A percentile compares a stretch with the other conserved stretches of the same genome.
These are phyloP conservation scores for Naso thynnoides DNA, from an alignment of 2,797 vertebrate species.

Conservation along the genomic window DNA sequence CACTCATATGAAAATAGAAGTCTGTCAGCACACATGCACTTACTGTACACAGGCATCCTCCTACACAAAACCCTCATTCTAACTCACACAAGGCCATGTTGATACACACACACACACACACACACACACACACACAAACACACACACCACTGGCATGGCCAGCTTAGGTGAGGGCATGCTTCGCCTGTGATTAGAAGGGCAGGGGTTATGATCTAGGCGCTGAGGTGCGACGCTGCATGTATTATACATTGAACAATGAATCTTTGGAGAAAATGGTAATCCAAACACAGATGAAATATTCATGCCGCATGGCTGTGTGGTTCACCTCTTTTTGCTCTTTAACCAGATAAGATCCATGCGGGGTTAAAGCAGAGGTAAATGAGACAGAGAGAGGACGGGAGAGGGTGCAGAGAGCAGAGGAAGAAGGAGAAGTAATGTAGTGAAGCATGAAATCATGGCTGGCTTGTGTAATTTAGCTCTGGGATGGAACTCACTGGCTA, in stretches of 20 bases:
- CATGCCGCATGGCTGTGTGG: constrained; percentile 67
- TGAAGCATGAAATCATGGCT: constrained; percentile 88
- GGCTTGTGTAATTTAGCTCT: constrained; percentile 86
- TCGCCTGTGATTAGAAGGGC: constrained; percentile 68
- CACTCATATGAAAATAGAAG: constrained; percentile 33
- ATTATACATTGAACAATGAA: constrained; percentile 79
- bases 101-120: constrained; percentile 7
- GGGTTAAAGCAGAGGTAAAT: constrained; percentile 81
- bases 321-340: constrained; percentile 79
- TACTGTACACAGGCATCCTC: constrained; percentile 41
- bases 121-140: constrained; percentile 30
- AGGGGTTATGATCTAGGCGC: constrained; percentile 69
- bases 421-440: constrained; percentile 78
- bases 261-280: constrained; percentile 78
- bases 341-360: constrained; percentile 77
- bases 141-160: constrained; percentile 42
- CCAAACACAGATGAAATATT: constrained; percentile 83
- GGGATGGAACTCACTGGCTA: constrained; percentile 81
- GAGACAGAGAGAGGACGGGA: constrained; percentile 68
- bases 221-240: constrained; percentile 64
- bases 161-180: constrained; percentile 49
- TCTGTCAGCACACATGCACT: constrained; percentile 28
- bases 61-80: constrained; percentile 32
- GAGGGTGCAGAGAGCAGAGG: constrained; percentile 55
- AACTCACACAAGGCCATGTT: constrained; percentile 14